Evolutionary conservation across 1,140 invertebrate genomes (phyloP).

Genomic region (Oryzaephilus surinamensis): DNA sequence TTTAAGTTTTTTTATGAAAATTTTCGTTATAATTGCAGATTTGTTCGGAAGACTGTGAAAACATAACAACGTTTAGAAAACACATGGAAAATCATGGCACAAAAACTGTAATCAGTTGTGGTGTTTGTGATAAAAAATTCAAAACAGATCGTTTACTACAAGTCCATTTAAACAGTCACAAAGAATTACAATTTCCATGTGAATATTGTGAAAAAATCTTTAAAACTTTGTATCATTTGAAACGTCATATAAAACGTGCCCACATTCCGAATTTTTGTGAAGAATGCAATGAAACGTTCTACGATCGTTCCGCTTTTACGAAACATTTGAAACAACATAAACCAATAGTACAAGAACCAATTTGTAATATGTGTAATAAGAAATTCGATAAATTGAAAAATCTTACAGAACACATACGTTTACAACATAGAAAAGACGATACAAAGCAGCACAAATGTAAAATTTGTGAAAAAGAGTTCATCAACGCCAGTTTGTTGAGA

Average conservation of each 20-base stretch:
- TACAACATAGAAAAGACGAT: constrained; percentile 25
- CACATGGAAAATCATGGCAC: constrained; percentile 16
- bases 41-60: constrained; percentile 8
- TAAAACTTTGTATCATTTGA: constrained; percentile 20
- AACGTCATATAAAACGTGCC: constrained; percentile 22
- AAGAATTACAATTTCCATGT: constrained; percentile 25
- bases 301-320: constrained; percentile 14
- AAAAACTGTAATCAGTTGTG: constrained; percentile 19
- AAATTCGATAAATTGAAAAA: constrained; percentile 24
- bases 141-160: constrained; percentile 18
- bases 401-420: constrained; percentile 23
- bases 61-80: constrained; percentile 9
- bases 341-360: constrained; percentile 12
- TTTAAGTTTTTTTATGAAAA: neutral
- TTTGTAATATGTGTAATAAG: constrained; percentile 23
- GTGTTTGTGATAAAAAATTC: constrained; percentile 20
- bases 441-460: constrained; percentile 19
- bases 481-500: constrained; percentile 19
- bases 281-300: constrained; percentile 20
- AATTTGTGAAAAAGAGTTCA: constrained; percentile 24
- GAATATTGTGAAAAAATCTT: constrained; percentile 26
- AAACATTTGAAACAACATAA: constrained; percentile 17
- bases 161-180: constrained; percentile 19
- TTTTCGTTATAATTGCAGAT: neutral
- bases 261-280: constrained; percentile 24